These are phyloP conservation scores for Apostichopus japonicus DNA, from an alignment of 35 echinoderm and acorn worm genomes.

Conservation along the genomic window DNA sequence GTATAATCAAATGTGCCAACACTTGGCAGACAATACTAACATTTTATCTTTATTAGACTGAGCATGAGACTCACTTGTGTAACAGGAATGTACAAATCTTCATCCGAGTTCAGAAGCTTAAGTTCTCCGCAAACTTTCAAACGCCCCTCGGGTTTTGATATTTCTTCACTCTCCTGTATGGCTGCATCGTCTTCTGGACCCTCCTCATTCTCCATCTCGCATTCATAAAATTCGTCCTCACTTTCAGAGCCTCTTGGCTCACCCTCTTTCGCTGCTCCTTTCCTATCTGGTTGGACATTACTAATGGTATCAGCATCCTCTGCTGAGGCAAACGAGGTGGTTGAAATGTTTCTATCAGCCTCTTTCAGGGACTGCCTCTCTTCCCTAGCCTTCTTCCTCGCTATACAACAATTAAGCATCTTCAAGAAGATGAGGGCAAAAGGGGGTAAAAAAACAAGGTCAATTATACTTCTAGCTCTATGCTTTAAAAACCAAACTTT, in stretches of 20 bases:
- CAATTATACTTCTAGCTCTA: no score
- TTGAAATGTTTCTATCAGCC: conserved; percentile 31
- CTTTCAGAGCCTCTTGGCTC: conserved; percentile 58
- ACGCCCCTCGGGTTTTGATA: conserved; percentile 78
- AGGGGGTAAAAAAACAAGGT: no score
- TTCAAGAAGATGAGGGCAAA: not conserved
- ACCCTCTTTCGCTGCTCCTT: not conserved
- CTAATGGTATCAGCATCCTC: not conserved
- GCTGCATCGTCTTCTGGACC: not conserved
- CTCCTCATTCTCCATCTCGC: conserved; percentile 52
- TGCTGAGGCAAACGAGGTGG: conserved; percentile 15
- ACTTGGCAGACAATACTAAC: not conserved
- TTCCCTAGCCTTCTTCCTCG: conserved; percentile 89
- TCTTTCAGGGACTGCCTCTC: conserved; percentile 56
- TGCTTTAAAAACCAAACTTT: no score
- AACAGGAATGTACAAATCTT: conserved; percentile 84
- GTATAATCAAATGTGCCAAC: no score
- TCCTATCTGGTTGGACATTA: conserved; percentile 4
- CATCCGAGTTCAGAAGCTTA: conserved; percentile 70
- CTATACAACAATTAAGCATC: conserved; percentile 98
- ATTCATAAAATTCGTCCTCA: conserved; percentile 99
- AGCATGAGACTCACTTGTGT: conserved; percentile 67
- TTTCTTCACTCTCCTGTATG: conserved; percentile 33
- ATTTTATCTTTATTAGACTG: not conserved
- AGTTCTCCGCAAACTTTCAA: conserved; percentile 84